Percentiles rank a stretch among this genome's conserved stretches.
Conservation (phyloP, 2,113 vertebrate species). For the cat (Felis catus) region F.catus_Fca126_mat1.0 CM031425.1:57545001-57545500, state of each 20-base stretch:
- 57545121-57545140: fast-evolving
- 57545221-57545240: neutral
- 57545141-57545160: neutral
- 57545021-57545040: neutral
- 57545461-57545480: neutral
- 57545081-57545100: neutral
- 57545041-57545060: neutral
- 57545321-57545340: fast-evolving
- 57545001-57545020: fast-evolving
- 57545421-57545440: neutral
- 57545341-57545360: neutral
- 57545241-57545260: neutral
- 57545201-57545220: neutral
- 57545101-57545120: neutral
- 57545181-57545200: neutral
- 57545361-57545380: fast-evolving
- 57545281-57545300: neutral
- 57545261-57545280: neutral
- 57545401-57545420: fast-evolving
- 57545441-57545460: neutral
- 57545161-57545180: fast-evolving
- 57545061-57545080: neutral
- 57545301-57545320: no score
- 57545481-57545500: neutral
- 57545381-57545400: fast-evolving